These are phyloP conservation scores for Charadrius vociferus DNA, from an alignment of 2,113 vertebrate species.

Conservation along the genomic window DNA sequence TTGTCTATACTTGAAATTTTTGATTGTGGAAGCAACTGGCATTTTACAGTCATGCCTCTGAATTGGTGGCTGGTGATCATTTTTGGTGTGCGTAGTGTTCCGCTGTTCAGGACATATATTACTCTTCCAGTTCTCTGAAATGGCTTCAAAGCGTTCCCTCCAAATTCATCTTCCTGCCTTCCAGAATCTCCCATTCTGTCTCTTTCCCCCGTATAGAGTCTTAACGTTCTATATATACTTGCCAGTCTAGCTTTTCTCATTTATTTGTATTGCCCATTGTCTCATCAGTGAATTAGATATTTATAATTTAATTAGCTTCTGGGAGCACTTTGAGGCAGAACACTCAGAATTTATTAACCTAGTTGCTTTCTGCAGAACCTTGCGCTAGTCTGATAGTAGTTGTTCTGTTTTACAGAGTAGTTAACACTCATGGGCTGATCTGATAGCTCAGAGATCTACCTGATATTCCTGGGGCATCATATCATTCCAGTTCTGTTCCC, in stretches of 20 bases:
- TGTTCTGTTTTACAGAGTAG: neutral
- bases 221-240: neutral
- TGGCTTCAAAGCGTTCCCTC: neutral
- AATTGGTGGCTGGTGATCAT: too few relatives aligned
- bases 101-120: too few relatives aligned
- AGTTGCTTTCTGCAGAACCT: neutral
- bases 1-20: too few relatives aligned
- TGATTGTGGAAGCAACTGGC: too few relatives aligned
- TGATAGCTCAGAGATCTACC: neutral
- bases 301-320: neutral
- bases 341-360: neutral
- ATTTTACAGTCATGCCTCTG: too few relatives aligned
- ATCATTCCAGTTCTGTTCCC: neutral
- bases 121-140: neutral
- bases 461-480: neutral
- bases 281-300: neutral
- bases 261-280: neutral
- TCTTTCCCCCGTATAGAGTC: neutral
- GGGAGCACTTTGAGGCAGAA: neutral
- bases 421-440: neutral
- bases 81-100: too few relatives aligned
- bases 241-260: neutral
- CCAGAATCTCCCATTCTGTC: neutral
- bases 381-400: neutral
- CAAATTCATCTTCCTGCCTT: neutral